phyloP scores from a whole-genome alignment of 1,140 invertebrate genomes.

The Linepithema humile region DNA sequence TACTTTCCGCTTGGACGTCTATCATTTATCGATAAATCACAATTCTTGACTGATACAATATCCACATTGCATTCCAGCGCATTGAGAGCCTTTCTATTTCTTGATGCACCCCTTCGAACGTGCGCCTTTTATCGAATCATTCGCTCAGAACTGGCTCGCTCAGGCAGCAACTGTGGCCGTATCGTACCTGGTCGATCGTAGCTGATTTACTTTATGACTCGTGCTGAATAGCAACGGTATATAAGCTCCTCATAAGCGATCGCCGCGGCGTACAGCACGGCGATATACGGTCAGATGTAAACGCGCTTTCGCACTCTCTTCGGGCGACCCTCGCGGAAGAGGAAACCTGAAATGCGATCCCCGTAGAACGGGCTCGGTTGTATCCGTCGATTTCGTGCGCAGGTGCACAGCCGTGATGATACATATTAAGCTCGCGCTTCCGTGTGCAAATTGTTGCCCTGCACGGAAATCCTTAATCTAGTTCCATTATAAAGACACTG shows the following conservation, averaged over 20 bases:
- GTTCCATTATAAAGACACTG: conserved; percentile 45
- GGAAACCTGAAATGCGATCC: conserved; percentile 61
- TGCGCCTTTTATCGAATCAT: conserved; percentile 29
- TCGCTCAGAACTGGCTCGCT: conserved; percentile 59
- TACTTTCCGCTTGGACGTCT: conserved; percentile 21
- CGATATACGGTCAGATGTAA: conserved; percentile 64
- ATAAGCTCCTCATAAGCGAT: conserved; percentile 58
- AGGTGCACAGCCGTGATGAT: conserved; percentile 55
- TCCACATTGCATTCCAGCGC: background rate
- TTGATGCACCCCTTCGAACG: conserved; percentile 28
- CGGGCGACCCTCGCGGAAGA: conserved; percentile 62
- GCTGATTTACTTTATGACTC: conserved; percentile 70
- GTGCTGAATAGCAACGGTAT: conserved; percentile 53
- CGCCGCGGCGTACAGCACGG: conserved; percentile 2
- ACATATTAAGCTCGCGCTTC: conserved; percentile 31
- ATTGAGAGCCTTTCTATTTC: background rate
- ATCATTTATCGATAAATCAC: conserved; percentile 49
- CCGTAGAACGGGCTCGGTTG: conserved; percentile 40
- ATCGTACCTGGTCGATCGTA: conserved; percentile 57
- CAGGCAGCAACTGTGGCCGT: conserved; percentile 21
- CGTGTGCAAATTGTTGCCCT: conserved; percentile 40
- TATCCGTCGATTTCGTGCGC: conserved; percentile 40
- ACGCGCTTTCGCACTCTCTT: conserved; percentile 51
- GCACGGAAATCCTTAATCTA: conserved; percentile 53
- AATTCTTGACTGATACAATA: background rate